These are phyloP conservation scores for Anguilla marmorata DNA, from an alignment of 2,797 vertebrate genomes.

Conservation along the genomic window DNA sequence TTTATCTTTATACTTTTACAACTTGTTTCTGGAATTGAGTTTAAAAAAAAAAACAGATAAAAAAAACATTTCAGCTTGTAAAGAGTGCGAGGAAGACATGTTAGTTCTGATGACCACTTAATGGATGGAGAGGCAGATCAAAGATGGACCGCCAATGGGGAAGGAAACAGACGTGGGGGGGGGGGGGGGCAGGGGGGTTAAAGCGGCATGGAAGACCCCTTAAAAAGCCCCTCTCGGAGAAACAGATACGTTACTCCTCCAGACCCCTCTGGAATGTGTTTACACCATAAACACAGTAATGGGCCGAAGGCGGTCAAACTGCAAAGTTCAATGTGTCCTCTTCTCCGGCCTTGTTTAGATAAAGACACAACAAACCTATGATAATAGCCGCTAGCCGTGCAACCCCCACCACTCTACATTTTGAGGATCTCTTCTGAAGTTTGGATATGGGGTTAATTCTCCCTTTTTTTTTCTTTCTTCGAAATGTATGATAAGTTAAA, in stretches of 20 bases:
- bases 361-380: slow-evolving; percentile 6
- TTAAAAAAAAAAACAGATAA: not conserved
- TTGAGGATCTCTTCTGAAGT: not conserved
- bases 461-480: not conserved
- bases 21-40: slow-evolving; percentile 4
- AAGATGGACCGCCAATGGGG: not conserved
- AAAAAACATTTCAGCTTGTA: not conserved
- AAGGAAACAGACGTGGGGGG: not conserved
- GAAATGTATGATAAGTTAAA: not conserved
- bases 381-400: not conserved
- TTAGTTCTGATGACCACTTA: not conserved
- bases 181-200: not conserved
- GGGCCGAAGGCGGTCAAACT: slow-evolving; percentile 32
- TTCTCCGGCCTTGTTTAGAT: not conserved
- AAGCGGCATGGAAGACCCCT: not conserved
- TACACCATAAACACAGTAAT: slow-evolving; percentile 34
- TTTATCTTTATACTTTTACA: not conserved
- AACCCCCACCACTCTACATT: not conserved
- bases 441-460: not conserved
- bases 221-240: slow-evolving; percentile 7
- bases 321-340: slow-evolving; percentile 27
- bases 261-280: slow-evolving; percentile 31
- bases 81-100: not conserved
- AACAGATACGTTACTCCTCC: not conserved
- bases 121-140: slow-evolving; percentile 23